Base-by-base conservation (phyloP, 2,113 vertebrate species). In the Callocephalon fimbriatum region DNA sequence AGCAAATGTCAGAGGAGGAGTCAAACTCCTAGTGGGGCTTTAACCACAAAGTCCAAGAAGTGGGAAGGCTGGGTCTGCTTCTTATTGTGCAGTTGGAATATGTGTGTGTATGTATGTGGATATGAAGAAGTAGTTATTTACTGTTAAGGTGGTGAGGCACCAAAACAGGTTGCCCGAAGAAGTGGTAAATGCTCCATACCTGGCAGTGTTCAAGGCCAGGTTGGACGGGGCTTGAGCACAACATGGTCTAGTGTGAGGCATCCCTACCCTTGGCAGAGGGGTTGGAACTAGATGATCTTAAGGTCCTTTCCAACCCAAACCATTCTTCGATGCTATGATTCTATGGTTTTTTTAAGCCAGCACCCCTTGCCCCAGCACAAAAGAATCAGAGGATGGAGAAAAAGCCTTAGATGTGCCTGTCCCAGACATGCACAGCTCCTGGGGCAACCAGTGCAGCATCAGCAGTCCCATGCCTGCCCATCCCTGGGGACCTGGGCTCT, bases 61-160 rank as follows among this genome's bases (percentile, higher is more conserved):
- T 25, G 21, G 23, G 32, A 59, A 35, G 67, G 42, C 2, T 59
- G 31, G 32, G 31, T 75, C n/a, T 21, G 16, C 10, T 48, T 12
- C 3, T 2, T 67, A 29, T 35, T 56, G 20, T 59, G 35, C 51
- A 31, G 3, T 56, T 51, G 32, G 53, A 58, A 15, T 58, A 22
- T 58, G 17, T 58, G 5, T 29, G 3, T 45, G 0, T 29, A 1
- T 53, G 1, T 22, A 2, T 44, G 32, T 45, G 40, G 56, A 35
- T 58, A 23, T 9, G 13, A 58, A 8, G 56, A 58, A 58, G 56
- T 35, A 35, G 21, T 7, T 58, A 32, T 23, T 58, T 35, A 22
- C 32, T 58, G 21, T 35, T 8, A 58, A 21, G 56, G n/a, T 21
- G 8, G 8, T 58, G 56, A 58, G 56, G 56, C 56, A 23, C n/a